Evolutionary conservation across 1,140 invertebrate species (phyloP).

Genomic region (Luehdorfia chinensis): DNA sequence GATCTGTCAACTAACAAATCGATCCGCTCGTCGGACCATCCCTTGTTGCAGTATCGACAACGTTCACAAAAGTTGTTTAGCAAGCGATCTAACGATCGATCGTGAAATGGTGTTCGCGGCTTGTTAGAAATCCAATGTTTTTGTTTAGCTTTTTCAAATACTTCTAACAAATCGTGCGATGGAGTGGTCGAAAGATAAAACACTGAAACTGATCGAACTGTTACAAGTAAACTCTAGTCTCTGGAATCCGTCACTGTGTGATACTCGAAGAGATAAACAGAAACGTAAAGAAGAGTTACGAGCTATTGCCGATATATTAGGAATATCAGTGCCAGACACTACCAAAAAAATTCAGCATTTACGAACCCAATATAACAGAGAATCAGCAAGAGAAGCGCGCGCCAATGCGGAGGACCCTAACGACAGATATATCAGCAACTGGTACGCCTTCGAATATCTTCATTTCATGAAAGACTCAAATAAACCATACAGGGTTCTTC

Average conservation of each 20-base stretch:
- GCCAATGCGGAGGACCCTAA: conserved; percentile 54
- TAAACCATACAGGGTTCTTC: conserved; percentile 59
- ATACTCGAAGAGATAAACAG: conserved; percentile 62
- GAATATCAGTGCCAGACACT: conserved; percentile 55
- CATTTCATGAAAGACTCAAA: conserved; percentile 69
- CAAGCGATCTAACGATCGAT: conserved; percentile 54
- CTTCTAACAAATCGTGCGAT: conserved; percentile 19
- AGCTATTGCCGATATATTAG: conserved; percentile 50
- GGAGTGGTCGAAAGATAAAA: conserved; percentile 70
- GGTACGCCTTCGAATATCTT: conserved; percentile 69
- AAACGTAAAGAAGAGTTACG: conserved; percentile 65
- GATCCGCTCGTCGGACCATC: conserved; percentile 20
- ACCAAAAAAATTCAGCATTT: conserved; percentile 71
- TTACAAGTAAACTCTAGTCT: conserved; percentile 60
- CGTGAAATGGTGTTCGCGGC: conserved; percentile 28
- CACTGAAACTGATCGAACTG: conserved; percentile 61
- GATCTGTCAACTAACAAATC: conserved; percentile 31
- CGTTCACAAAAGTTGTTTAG: conserved; percentile 26
- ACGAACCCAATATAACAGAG: conserved; percentile 66
- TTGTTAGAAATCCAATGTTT: conserved; percentile 39
- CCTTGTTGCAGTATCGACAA: conserved; percentile 1
- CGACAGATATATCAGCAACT: conserved; percentile 66
- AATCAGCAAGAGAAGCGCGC: conserved; percentile 52
- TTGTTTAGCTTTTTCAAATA: conserved; percentile 29
- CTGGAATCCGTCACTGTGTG: conserved; percentile 63